phyloP scores from a whole-genome alignment of 2,888 invertebrate species.

The Danaus chrysippus region DNA sequence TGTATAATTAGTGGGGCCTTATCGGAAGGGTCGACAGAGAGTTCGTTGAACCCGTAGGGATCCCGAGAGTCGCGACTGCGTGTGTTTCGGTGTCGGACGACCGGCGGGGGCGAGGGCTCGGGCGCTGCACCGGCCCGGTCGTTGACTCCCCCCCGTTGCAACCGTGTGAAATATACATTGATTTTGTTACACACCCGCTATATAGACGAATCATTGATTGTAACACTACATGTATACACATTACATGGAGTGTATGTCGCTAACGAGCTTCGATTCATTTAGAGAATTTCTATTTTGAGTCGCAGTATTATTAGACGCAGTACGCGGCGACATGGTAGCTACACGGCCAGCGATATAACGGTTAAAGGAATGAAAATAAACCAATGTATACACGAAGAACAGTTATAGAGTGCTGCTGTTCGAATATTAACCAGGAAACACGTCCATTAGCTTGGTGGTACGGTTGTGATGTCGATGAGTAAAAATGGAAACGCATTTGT shows the following conservation, averaged over 20 bases:
- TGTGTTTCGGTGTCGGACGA: conserved; percentile 38
- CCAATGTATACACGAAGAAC: conserved; percentile 18
- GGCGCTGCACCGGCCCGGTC: conserved; percentile 62
- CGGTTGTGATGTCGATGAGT: neutral
- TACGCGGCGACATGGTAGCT: conserved; percentile 11
- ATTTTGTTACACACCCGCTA: conserved; percentile 41
- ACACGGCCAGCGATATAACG: conserved; percentile 28
- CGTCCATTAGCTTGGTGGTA: neutral
- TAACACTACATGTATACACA: neutral
- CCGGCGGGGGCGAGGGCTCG: conserved; percentile 51
- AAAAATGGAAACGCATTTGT: no score
- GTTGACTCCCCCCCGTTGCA: conserved; percentile 66
- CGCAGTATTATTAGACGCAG: neutral
- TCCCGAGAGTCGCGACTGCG: conserved; percentile 53
- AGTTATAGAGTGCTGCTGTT: conserved; percentile 21
- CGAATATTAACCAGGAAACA: conserved; percentile 22
- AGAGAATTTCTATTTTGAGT: conserved; percentile 3
- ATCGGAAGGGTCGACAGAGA: conserved; percentile 51
- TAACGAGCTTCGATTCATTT: neutral
- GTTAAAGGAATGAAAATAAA: conserved; percentile 27
- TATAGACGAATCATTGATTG: conserved; percentile 9
- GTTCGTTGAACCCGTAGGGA: conserved; percentile 71
- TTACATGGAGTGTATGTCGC: neutral
- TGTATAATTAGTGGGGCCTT: conserved; percentile 43
- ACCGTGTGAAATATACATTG: conserved; percentile 50